Evolutionary conservation across 2,888 invertebrate genomes (phyloP).

Genomic region (Lathronympha strigana): DNA sequence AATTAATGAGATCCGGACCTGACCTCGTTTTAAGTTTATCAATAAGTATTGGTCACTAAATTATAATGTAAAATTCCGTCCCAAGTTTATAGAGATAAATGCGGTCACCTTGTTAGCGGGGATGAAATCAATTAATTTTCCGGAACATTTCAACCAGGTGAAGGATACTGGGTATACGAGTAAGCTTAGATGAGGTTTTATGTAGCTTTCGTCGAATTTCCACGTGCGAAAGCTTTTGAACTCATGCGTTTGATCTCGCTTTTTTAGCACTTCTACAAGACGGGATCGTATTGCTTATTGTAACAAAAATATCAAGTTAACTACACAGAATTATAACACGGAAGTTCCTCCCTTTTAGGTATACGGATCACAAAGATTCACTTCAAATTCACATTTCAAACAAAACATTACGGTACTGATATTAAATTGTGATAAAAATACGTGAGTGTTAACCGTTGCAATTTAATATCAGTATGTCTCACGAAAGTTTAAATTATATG

Average conservation of each 20-base stretch:
- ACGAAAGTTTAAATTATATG: too few relatives aligned
- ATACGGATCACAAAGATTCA: neutral
- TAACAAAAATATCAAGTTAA: neutral
- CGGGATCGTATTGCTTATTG: neutral
- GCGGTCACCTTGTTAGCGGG: constrained; percentile 52
- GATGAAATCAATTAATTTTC: constrained; percentile 46
- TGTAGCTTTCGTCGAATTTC: constrained; percentile 12
- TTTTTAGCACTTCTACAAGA: neutral
- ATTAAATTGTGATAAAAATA: too few relatives aligned
- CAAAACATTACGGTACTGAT: too few relatives aligned
- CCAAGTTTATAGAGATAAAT: constrained; percentile 46
- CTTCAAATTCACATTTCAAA: neutral
- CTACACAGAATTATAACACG: too few relatives aligned
- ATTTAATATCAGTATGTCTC: too few relatives aligned
- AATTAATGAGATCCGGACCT: constrained; percentile 72
- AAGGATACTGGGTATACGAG: constrained; percentile 2
- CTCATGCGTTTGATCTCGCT: neutral
- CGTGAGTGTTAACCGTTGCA: too few relatives aligned
- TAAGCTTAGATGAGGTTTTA: constrained; percentile 10
- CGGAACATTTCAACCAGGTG: constrained; percentile 30
- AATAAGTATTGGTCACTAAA: constrained; percentile 63
- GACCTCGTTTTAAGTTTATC: constrained; percentile 64
- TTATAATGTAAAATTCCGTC: constrained; percentile 53
- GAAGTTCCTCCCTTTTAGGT: neutral
- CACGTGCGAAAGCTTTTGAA: constrained; percentile 18